Evolutionary conservation across 2,797 vertebrate species (phyloP).

Genomic region (Bryconaethiops microstoma): DNA sequence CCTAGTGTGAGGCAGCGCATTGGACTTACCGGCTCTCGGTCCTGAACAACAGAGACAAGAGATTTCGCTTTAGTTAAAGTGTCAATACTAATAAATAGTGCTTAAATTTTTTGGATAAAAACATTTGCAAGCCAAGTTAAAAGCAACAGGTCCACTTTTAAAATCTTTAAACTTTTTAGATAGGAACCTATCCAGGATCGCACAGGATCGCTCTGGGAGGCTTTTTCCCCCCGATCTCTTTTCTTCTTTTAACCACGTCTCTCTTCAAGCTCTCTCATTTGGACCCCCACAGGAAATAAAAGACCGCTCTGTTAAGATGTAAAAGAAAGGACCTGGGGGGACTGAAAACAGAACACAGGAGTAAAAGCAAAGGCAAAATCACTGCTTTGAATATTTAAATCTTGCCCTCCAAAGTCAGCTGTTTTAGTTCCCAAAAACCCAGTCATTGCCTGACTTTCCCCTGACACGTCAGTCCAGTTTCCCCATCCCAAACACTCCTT

Average conservation of each 20-base stretch:
- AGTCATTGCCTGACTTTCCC: conserved; percentile 30
- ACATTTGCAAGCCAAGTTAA: no score
- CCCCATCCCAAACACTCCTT: background rate
- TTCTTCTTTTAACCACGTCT: background rate
- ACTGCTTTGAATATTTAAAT: conserved; percentile 50
- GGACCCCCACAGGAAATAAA: conserved; percentile 51
- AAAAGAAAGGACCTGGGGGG: background rate
- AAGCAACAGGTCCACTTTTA: no score
- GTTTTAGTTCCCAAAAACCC: conserved; percentile 13
- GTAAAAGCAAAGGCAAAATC: conserved; percentile 50
- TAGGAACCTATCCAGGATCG: no score
- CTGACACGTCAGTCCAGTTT: conserved; percentile 13
- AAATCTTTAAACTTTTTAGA: no score
- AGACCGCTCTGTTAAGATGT: no score
- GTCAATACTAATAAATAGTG: background rate
- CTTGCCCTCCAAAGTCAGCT: conserved; percentile 3
- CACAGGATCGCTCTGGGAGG: background rate
- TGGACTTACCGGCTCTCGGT: background rate
- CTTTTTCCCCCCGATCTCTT: background rate
- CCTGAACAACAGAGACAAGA: conserved; percentile 23
- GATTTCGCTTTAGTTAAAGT: no score
- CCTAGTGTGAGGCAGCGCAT: background rate
- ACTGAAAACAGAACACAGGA: background rate
- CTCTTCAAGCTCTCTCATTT: conserved; percentile 40
- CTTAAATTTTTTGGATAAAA: no score